Conservation (phyloP, 2,113 vertebrate species). For the Ornithorhynchus anatinus region DNA sequence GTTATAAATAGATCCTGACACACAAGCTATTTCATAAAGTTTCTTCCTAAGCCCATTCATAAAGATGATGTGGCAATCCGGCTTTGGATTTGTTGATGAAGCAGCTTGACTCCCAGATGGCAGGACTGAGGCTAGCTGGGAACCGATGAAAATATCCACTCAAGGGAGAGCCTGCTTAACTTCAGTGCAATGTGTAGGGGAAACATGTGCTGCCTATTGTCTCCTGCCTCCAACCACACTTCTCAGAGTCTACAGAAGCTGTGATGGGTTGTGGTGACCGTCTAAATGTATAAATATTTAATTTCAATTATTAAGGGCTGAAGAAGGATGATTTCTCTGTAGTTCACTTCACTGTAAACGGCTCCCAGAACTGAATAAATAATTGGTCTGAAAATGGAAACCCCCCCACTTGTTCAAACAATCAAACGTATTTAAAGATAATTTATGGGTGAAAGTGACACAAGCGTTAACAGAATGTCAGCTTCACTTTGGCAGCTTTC, state of each 20-base stretch:
- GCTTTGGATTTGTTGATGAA: conserved; percentile 12
- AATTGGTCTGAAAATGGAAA: conserved; percentile 33
- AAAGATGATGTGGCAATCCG: background rate
- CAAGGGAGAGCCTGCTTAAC: background rate
- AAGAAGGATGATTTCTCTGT: background rate
- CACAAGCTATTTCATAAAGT: conserved; percentile 15
- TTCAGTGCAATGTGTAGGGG: background rate
- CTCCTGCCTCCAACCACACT: background rate
- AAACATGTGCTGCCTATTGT: conserved; percentile 15
- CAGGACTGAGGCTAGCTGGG: background rate
- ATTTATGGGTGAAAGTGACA: background rate
- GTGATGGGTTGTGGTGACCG: background rate
- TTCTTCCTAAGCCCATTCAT: conserved; percentile 27
- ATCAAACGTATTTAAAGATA: background rate
- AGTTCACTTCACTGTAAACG: background rate
- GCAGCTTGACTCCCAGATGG: conserved; percentile 30
- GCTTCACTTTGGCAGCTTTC: background rate
- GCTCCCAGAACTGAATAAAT: conserved; percentile 12
- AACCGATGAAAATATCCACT: conserved; percentile 16
- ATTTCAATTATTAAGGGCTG: background rate
- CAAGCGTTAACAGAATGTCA: background rate
- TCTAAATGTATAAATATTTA: conserved; percentile 15
- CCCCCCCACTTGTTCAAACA: conserved; percentile 13
- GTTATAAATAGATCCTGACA: background rate
- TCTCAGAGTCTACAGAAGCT: background rate